Conservation (phyloP, 1,140 invertebrate genomes). For the Armadillidium nasatum region DNA sequence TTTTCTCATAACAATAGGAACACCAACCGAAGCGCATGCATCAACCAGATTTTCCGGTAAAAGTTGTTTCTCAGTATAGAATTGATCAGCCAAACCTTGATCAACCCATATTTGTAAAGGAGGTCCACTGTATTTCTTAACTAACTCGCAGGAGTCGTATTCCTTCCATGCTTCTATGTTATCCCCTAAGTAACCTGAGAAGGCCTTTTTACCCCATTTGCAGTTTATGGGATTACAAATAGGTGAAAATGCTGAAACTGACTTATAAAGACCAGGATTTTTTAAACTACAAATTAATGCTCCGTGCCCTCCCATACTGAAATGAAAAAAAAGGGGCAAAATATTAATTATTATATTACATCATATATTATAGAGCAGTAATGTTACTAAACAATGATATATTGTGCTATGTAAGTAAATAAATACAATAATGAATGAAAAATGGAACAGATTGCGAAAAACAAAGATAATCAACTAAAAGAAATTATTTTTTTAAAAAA, state of each 20-base stretch:
- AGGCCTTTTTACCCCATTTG: slow-evolving; percentile 83
- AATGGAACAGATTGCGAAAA: no score
- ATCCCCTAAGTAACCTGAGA: slow-evolving; percentile 73
- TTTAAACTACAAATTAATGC: slow-evolving; percentile 86
- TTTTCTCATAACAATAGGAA: slow-evolving; percentile 69
- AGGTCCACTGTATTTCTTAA: slow-evolving; percentile 78
- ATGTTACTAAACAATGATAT: no score
- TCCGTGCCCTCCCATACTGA: slow-evolving; percentile 95
- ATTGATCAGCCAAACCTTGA: slow-evolving; percentile 82
- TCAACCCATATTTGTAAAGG: slow-evolving; percentile 80
- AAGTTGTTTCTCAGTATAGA: slow-evolving; percentile 70
- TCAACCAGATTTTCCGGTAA: slow-evolving; percentile 78
- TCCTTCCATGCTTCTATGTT: slow-evolving; percentile 65
- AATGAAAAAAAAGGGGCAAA: slow-evolving; percentile 41
- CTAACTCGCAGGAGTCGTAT: slow-evolving; percentile 84
- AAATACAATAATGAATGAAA: no score
- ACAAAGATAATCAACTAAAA: no score
- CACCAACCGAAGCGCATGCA: slow-evolving; percentile 63
- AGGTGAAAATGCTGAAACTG: slow-evolving; percentile 94
- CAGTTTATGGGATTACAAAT: slow-evolving; percentile 83
- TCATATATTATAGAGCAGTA: no score
- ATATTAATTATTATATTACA: no score
- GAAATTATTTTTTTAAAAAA: no score
- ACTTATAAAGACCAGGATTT: slow-evolving; percentile 82
- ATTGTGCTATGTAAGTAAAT: no score